Evolutionary conservation across 2,113 vertebrate genomes (phyloP).

Genomic region (Archilochus colubris): DNA sequence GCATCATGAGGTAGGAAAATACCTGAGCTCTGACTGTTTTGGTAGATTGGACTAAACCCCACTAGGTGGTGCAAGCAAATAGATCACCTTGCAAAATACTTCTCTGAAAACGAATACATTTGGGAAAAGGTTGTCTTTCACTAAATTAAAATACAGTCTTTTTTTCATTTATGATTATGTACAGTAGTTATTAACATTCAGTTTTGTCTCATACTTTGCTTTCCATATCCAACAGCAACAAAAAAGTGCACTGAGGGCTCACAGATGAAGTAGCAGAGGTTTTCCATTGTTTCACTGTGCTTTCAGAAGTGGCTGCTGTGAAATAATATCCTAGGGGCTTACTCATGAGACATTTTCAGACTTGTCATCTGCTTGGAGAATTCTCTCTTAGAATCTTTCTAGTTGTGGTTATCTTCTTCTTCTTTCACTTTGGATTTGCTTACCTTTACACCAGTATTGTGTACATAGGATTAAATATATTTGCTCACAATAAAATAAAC

Average conservation of each 20-base stretch:
- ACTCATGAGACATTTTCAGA: background rate
- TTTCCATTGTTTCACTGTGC: background rate
- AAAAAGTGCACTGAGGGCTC: background rate
- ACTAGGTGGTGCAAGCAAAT: slow-evolving; percentile 66
- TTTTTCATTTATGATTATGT: background rate
- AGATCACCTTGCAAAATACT: slow-evolving; percentile 9
- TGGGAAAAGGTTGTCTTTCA: background rate
- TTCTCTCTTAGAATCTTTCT: background rate
- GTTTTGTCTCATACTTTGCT: background rate
- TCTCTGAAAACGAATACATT: background rate
- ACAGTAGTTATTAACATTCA: background rate
- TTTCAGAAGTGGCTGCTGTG: background rate
- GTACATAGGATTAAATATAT: background rate
- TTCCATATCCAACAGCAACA: background rate
- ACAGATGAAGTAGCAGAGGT: background rate
- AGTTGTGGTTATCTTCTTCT: background rate
- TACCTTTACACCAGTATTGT: background rate
- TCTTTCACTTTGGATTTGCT: background rate
- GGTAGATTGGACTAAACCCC: background rate
- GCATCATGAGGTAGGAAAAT: background rate
- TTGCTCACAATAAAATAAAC: background rate
- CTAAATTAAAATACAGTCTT: background rate
- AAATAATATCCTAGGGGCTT: background rate
- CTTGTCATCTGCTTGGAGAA: background rate
- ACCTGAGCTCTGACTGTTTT: background rate